Evolutionary conservation across 2,888 invertebrate genomes (phyloP).

Genomic region (Pseudococcus jackbeardsleyi): DNA sequence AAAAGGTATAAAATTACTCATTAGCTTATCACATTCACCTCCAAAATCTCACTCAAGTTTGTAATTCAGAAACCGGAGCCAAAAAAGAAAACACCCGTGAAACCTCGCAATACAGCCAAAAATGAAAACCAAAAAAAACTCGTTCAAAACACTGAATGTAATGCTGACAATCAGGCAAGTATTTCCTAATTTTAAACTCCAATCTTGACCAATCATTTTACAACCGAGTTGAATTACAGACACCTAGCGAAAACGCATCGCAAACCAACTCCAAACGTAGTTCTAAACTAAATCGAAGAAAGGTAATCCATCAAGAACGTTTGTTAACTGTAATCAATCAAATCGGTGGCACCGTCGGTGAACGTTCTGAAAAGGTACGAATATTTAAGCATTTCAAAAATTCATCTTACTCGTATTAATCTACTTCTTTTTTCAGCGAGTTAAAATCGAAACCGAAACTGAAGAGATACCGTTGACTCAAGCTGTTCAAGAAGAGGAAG

Average conservation of each 20-base stretch:
- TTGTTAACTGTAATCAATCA: conserved; percentile 28
- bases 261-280: neutral
- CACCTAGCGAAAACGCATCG: neutral
- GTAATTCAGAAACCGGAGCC: neutral
- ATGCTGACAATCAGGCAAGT: neutral
- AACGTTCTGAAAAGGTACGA: neutral
- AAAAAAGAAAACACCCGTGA: neutral
- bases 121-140: neutral
- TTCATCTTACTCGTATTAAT: neutral
- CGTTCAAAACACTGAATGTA: neutral
- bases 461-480: neutral
- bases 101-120: neutral
- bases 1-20: neutral
- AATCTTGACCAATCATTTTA: neutral
- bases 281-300: neutral
- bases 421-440: neutral
- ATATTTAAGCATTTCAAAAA: neutral
- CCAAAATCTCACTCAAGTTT: neutral
- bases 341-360: neutral
- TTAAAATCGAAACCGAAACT: neutral
- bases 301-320: neutral
- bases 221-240: neutral
- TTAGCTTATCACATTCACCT: neutral
- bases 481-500: neutral
- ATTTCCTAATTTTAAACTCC: neutral